Evolutionary conservation across 2,888 invertebrate genomes (phyloP).

Genomic region (Dynastes hyllus): DNA sequence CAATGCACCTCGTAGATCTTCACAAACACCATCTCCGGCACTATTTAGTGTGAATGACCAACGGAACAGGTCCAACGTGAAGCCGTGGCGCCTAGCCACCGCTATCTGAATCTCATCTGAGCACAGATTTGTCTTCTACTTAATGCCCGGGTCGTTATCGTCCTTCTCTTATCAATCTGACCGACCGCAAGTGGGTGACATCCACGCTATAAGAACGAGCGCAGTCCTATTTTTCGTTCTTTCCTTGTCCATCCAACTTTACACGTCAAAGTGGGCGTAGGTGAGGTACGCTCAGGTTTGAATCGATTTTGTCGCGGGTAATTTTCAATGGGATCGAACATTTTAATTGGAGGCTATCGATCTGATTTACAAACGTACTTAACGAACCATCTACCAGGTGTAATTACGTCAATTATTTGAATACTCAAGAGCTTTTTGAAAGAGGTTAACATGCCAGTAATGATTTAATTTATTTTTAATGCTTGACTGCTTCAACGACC

Average conservation of each 20-base stretch:
- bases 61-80: conserved; percentile 42
- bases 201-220: conserved; percentile 5
- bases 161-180: conserved; percentile 10
- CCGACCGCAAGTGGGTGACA: conserved; percentile 31
- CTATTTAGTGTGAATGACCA: conserved; percentile 48
- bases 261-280: background rate
- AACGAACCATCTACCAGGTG: conserved; percentile 25
- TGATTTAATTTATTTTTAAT: no score
- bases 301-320: conserved; percentile 10
- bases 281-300: background rate
- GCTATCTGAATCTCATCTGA: conserved; percentile 48
- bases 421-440: no score
- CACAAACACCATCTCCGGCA: background rate
- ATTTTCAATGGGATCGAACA: conserved; percentile 7
- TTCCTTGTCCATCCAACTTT: no score
- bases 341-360: conserved; percentile 17
- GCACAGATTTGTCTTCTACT: conserved; percentile 49
- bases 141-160: conserved; percentile 35
- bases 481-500: no score
- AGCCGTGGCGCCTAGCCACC: conserved; percentile 50
- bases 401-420: no score
- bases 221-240: background rate
- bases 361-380: conserved; percentile 19
- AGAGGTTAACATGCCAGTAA: no score
- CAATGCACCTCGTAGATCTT: background rate